Base-by-base conservation (phyloP, 2,113 vertebrate genomes). In the Sphyrna mokarran region DNA sequence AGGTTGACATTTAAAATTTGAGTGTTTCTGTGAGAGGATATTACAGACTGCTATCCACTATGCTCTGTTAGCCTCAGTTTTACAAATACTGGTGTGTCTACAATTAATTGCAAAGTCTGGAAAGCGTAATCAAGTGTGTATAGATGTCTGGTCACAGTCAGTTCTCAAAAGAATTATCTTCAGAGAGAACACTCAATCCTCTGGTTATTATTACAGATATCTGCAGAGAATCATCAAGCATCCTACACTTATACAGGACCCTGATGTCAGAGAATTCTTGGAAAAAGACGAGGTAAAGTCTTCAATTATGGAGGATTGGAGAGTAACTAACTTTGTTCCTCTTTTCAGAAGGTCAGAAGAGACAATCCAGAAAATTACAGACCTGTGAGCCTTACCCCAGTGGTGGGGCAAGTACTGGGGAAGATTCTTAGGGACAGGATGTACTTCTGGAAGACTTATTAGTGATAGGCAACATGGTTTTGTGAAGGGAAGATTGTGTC, bases 211-310 rank as follows among this genome's bases (percentile, higher is more conserved):
- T 93, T 96, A 0, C 96, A 99, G 99, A 96, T 99, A 99, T 96
- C 98, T 99, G 43, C 98, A 98, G 96, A 98, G 99, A 96, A 97
- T 99, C 93, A 98, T 99, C 76, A 98, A 96, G 96, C 99, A 99
- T 96, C 99, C 99, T 0, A 98, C 98, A 3, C 98, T 99, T 95
- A 97, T 99, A 96, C 99, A 99, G 96, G 99, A 99, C 95, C 99
- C 99, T 0, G 99, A 99, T 0, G 98, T 99, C 96, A 97, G 98
- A 96, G 99, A 99, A 97, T 99, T 99, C 97, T 96, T 99, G 97
- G 99, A 99, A 97, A 99, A 98, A 97, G 99, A 99, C 69, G 99
- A 99, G 97, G 99, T 99, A 95, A 96, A 61, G 22, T 29, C 37
- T 37, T 83, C 37, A 14, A 40, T 83, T 40, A 4, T 83, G 78